phyloP scores from a whole-genome alignment of 2,113 vertebrate genomes.

The Ibidorhyncha struthersii region DNA sequence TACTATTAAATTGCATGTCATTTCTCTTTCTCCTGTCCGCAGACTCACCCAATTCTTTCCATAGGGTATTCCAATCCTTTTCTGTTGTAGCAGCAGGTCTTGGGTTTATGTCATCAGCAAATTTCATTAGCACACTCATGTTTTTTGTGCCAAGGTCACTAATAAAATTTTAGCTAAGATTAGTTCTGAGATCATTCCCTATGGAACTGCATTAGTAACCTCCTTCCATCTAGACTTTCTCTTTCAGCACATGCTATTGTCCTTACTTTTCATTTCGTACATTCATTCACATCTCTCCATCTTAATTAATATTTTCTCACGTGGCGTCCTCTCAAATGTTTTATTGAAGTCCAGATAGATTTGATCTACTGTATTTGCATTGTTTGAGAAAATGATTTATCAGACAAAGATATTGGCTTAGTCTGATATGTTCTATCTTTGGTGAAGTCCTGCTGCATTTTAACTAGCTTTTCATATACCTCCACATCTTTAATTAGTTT shows the following conservation, averaged over 20 bases:
- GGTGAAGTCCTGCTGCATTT: constrained; percentile 3
- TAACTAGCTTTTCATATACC: neutral
- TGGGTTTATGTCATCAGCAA: neutral
- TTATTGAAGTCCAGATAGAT: constrained; percentile 22
- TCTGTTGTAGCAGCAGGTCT: neutral
- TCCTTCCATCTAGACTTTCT: neutral
- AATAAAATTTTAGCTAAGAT: constrained; percentile 31
- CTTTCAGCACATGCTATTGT: neutral
- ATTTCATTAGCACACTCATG: neutral
- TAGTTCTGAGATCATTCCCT: neutral
- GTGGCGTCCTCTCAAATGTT: neutral
- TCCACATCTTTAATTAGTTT: constrained; percentile 23
- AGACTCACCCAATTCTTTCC: neutral
- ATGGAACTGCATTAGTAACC: neutral
- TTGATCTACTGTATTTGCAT: neutral
- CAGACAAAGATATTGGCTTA: neutral
- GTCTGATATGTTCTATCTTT: neutral
- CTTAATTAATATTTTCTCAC: constrained; percentile 45
- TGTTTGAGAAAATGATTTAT: constrained; percentile 22
- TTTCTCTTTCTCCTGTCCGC: neutral
- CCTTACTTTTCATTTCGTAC: constrained; percentile 26
- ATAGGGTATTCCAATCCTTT: neutral
- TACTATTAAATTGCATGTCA: neutral
- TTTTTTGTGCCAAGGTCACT: constrained; percentile 17
- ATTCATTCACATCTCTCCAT: constrained; percentile 28